A percentile compares a stretch with the other conserved stretches of the same genome.
Evolutionary conservation across 2,113 vertebrate species (phyloP).

Genomic region (Paracanthobrama guichenoti): DNA sequence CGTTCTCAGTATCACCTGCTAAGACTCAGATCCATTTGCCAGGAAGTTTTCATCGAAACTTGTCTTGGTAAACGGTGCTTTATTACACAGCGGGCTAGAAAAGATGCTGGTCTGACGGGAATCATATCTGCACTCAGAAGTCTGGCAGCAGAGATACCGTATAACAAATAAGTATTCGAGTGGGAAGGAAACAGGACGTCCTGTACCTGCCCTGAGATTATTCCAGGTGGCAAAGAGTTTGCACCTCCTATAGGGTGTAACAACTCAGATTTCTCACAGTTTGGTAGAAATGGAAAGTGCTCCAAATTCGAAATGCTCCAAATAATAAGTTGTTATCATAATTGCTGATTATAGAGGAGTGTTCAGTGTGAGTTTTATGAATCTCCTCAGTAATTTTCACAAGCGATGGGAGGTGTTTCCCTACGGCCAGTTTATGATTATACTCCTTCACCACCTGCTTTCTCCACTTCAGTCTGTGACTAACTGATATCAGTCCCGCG

Average conservation of each 20-base stretch:
- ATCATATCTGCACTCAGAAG: not conserved
- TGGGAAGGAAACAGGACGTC: not conserved
- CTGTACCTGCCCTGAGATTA: not conserved
- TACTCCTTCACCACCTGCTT: not conserved
- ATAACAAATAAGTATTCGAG: not conserved
- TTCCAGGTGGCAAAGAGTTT: not conserved
- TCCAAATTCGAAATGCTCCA: too few species aligned
- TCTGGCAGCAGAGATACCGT: not conserved
- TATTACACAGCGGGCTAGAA: not conserved
- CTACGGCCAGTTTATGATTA: not conserved
- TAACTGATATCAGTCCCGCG: not conserved
- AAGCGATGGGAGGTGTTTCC: not conserved
- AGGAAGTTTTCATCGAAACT: conserved; percentile 1
- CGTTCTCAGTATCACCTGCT: conserved; percentile 10
- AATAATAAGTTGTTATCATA: not conserved
- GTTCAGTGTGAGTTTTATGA: not conserved
- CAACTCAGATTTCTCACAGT: not conserved
- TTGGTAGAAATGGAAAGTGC: too few species aligned
- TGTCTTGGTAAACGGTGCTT: not conserved
- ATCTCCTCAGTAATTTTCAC: not conserved
- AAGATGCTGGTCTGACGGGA: not conserved
- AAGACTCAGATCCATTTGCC: not conserved
- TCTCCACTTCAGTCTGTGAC: not conserved
- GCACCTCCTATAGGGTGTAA: not conserved
- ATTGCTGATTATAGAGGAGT: not conserved